phyloP scores from a whole-genome alignment of 2,797 vertebrate species.

The Gouania willdenowi region DNA sequence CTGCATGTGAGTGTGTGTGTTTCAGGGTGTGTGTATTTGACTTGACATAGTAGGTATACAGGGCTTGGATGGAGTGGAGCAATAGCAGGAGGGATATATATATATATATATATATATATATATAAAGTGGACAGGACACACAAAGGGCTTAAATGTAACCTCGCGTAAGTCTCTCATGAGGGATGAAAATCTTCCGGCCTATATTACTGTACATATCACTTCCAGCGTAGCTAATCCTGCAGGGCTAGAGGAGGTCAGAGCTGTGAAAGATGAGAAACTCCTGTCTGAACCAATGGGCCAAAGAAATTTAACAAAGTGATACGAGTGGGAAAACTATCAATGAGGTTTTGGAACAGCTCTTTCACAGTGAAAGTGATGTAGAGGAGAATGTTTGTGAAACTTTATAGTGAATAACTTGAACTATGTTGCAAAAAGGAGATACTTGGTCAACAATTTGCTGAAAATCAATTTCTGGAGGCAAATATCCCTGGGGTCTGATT shows the following conservation, averaged over 20 bases:
- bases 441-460: too few species aligned
- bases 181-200: constrained; percentile 38
- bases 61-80: constrained; percentile 24
- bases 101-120: too few species aligned
- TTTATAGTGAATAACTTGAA: too few species aligned
- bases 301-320: not conserved
- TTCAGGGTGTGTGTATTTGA: not conserved
- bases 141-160: constrained; percentile 66
- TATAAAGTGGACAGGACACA: constrained; percentile 55
- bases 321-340: too few species aligned
- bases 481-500: too few species aligned
- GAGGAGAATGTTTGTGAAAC: too few species aligned
- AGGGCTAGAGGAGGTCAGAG: constrained; percentile 29
- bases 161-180: constrained; percentile 33
- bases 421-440: too few species aligned
- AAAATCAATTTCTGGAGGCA: too few species aligned
- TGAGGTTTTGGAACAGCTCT: too few species aligned
- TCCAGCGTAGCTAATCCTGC: constrained; percentile 47
- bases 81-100: constrained; percentile 30
- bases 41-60: constrained; percentile 27
- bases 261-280: too few species aligned
- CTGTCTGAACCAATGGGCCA: too few species aligned
- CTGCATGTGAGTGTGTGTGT: constrained; percentile 12
- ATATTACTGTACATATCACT: constrained; percentile 45
- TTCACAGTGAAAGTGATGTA: too few species aligned